Evolutionary conservation across 1,140 invertebrate species (phyloP).

Genomic region (Eumaeus atala): DNA sequence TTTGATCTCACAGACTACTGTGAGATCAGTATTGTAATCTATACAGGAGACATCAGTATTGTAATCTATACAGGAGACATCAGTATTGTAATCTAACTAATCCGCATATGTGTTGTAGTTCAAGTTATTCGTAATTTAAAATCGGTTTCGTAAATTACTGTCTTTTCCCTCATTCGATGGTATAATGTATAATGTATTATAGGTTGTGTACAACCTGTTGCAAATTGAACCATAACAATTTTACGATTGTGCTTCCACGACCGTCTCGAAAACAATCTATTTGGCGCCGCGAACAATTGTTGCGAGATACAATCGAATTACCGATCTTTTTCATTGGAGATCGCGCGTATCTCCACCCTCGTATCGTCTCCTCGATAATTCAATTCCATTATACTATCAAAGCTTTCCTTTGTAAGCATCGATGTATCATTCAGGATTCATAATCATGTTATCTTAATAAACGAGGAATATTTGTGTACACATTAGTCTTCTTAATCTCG

Average conservation of each 20-base stretch:
- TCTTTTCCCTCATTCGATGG: no score
- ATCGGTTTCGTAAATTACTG: no score
- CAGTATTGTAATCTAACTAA: no score
- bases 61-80: no score
- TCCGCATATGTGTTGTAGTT: no score
- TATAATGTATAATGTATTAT: no score
- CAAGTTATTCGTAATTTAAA: no score
- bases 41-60: no score
- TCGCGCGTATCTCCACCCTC: slow-evolving; percentile 23
- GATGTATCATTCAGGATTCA: slow-evolving; percentile 2
- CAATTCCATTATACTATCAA: slow-evolving; percentile 64
- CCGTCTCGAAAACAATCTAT: slow-evolving; percentile 38
- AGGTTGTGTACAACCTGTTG: slow-evolving; percentile 40
- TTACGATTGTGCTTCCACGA: slow-evolving; percentile 29
- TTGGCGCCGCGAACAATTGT: slow-evolving; percentile 46
- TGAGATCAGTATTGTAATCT: no score
- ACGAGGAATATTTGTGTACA: no score
- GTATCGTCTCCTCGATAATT: slow-evolving; percentile 58
- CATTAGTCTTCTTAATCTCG: no score
- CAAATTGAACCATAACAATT: slow-evolving; percentile 41
- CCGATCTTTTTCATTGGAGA: slow-evolving; percentile 39
- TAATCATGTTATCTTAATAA: not conserved
- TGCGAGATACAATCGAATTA: slow-evolving; percentile 62
- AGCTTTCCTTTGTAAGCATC: slow-evolving; percentile 29
- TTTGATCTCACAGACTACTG: no score